These are phyloP conservation scores for Hoplostethus atlanticus DNA, from an alignment of 2,797 vertebrate genomes.

Conservation along the genomic window DNA sequence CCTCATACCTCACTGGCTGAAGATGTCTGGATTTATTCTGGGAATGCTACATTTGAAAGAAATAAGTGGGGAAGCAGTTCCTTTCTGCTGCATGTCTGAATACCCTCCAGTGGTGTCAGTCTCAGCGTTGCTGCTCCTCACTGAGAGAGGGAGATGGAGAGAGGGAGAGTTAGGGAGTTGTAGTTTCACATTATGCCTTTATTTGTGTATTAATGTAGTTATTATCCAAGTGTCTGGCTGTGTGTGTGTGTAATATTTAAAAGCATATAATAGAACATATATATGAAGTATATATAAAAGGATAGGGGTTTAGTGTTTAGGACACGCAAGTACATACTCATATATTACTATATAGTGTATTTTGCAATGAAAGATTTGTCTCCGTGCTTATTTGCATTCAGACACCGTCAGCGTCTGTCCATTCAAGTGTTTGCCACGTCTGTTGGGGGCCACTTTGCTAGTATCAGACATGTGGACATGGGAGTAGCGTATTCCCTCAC, in stretches of 20 bases:
- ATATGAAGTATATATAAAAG: not conserved
- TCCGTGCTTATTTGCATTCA: slow-evolving; percentile 26
- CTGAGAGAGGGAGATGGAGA: slow-evolving; percentile 46
- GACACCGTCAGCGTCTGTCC: slow-evolving; percentile 32
- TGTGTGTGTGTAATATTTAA: slow-evolving; percentile 26
- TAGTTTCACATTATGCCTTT: slow-evolving; percentile 51
- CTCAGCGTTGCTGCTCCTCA: slow-evolving; percentile 52
- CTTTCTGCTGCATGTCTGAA: slow-evolving; percentile 69
- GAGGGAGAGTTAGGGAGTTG: slow-evolving; percentile 58
- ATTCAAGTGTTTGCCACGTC: slow-evolving; percentile 15
- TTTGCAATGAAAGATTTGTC: not conserved
- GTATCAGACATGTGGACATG: slow-evolving; percentile 48
- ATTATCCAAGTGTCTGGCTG: slow-evolving; percentile 27
- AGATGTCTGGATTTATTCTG: slow-evolving; percentile 88
- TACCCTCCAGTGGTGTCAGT: slow-evolving; percentile 70
- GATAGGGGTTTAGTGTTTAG: slow-evolving; percentile 19
- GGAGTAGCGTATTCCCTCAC: slow-evolving; percentile 55
- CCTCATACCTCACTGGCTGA: slow-evolving; percentile 84
- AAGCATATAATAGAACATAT: slow-evolving; percentile 10
- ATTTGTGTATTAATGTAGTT: slow-evolving; percentile 46
- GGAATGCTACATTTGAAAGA: slow-evolving; percentile 82
- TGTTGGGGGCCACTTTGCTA: slow-evolving; percentile 44
- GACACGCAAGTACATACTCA: too few relatives aligned
- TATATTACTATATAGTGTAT: not conserved
- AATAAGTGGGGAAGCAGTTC: slow-evolving; percentile 80